These are phyloP conservation scores for Lucilia cuprina DNA, from an alignment of 1,140 invertebrate species.

Conservation along the genomic window DNA sequence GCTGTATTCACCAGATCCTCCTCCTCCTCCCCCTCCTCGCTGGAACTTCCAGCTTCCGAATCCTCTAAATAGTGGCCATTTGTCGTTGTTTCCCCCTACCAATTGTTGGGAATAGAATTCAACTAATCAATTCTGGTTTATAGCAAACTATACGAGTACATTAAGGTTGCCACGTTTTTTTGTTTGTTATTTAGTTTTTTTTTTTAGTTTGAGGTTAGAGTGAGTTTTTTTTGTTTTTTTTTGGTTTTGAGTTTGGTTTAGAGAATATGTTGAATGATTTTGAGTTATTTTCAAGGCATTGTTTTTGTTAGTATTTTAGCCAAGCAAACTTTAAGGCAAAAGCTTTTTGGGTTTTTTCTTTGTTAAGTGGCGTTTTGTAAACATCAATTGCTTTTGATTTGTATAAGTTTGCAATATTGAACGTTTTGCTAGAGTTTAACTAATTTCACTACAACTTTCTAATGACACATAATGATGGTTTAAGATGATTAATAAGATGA, in stretches of 20 bases:
- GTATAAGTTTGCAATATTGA: conserved; percentile 59
- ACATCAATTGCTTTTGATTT: conserved; percentile 47
- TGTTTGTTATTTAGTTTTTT: too few species aligned
- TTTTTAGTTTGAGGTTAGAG: neutral
- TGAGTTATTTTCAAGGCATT: conserved; percentile 38
- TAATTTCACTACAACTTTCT: conserved; percentile 62
- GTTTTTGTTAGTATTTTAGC: conserved; percentile 9
- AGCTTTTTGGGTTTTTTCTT: neutral
- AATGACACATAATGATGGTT: conserved; percentile 28
- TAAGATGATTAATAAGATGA: too few species aligned
- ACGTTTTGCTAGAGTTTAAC: conserved; percentile 62
- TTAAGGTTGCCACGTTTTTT: neutral
- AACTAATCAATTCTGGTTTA: conserved; percentile 64
- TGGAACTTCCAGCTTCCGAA: conserved; percentile 62
- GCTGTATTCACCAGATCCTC: conserved; percentile 27
- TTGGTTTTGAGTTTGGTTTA: conserved; percentile 14
- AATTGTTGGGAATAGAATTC: conserved; percentile 64
- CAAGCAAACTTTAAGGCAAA: neutral
- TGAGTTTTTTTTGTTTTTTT: neutral
- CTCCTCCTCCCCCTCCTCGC: conserved; percentile 50
- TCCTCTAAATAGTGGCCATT: conserved; percentile 63
- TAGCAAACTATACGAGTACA: conserved; percentile 48
- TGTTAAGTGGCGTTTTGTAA: too few species aligned
- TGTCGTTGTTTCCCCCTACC: conserved; percentile 63
- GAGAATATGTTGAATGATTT: conserved; percentile 37